Base-by-base conservation (phyloP, 30 jellyfish, hydroid and myxozoan species). In the Sanderia malayensis region DNA sequence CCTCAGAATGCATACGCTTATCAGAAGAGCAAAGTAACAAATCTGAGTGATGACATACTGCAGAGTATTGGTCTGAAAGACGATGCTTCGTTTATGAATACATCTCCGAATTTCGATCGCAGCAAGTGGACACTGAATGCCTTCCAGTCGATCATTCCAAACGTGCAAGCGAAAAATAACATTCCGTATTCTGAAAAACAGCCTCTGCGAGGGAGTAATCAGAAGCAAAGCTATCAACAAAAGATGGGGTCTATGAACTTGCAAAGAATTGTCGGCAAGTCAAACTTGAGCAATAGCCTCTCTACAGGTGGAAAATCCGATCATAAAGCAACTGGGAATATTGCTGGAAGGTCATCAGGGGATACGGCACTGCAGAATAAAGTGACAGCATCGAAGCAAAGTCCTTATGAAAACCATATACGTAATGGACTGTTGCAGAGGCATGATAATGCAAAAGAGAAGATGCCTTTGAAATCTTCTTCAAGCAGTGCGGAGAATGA, bases 71-170 rank as follows among this genome's bases (percentile, higher is more conserved):
- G 95, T 25, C 80, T 83, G 23, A 73, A 66, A 27, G 95, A 83
- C 45, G 88, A 73, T 65, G 95, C 95, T 4, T 83, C 95, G 49
- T 83, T 83, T 27, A 83, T 83, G 84, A 88, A 73, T 1, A 88
- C 95, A 8, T 37, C 69, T 31, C 84, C 95, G 17, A 73, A 55
- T 53, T 66, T 57, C 71, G 89, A 78, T 18, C 61, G 76, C 70
- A 65, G 82, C 44, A 70, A 19, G 25, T 70, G 72, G 74, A 78
- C 89, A 0, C 60, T 78, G 60, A 71, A 78, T 66, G 89, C 89
- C 20, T 31, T 65, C 53, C 82, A 78, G 73, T 65, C 89, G 41
- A 20, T 78, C 13, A 67, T 78, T 52, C 89, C 89, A 1, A 64
- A 57, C 21, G 59, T 76, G 24, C 67, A 78, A 31, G 76, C 59